phyloP scores from a whole-genome alignment of 35 echinoderm and acorn worm genomes.

The Nesometra sesokonis region DNA sequence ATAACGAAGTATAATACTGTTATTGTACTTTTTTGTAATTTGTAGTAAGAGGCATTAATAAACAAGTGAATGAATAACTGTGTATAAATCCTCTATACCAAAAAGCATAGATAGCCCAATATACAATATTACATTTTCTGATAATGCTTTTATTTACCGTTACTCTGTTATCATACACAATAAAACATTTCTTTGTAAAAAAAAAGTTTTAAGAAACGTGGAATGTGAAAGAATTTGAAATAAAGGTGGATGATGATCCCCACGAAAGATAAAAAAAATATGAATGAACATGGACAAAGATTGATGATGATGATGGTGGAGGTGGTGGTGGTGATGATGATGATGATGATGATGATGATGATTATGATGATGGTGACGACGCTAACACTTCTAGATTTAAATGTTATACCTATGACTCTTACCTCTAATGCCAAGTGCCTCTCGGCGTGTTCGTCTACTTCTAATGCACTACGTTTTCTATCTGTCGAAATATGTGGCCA shows the following conservation, averaged over 20 bases:
- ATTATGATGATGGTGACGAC: not conserved
- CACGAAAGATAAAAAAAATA: not conserved
- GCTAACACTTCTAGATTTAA: not conserved
- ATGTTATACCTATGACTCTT: not conserved
- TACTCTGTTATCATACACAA: too few species aligned
- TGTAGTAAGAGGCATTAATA: too few species aligned
- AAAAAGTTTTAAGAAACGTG: not conserved
- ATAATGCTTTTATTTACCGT: too few species aligned
- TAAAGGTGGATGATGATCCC: not conserved
- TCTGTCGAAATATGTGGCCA: not conserved
- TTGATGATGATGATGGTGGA: not conserved
- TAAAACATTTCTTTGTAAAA: too few species aligned
- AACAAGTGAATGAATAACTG: too few species aligned
- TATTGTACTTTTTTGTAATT: too few species aligned
- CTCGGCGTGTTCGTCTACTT: not conserved
- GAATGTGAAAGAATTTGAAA: not conserved
- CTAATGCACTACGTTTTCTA: not conserved
- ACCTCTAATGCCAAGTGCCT: not conserved
- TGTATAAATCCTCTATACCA: too few species aligned
- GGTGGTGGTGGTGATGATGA: conserved; percentile 1
- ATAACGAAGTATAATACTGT: too few species aligned
- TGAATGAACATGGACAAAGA: not conserved
- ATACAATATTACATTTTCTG: too few species aligned
- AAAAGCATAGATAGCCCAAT: too few species aligned
- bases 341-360: too few species aligned